Evolutionary conservation across 2,113 vertebrate species (phyloP).

Genomic region (Ornithorhynchus anatinus): DNA sequence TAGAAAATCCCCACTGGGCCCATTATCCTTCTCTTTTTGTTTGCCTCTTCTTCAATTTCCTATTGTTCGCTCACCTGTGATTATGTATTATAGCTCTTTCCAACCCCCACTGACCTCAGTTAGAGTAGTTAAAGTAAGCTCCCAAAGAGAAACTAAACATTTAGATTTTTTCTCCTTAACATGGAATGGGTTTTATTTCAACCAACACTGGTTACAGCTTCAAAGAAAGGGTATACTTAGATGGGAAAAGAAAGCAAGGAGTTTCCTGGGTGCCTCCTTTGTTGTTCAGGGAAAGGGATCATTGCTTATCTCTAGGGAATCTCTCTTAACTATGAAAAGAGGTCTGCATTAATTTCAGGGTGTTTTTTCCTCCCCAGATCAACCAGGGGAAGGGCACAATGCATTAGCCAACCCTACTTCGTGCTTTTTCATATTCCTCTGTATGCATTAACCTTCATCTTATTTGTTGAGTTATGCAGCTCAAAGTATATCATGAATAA

Average conservation of each 20-base stretch:
- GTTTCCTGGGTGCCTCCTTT: background rate
- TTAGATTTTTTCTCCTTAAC: background rate
- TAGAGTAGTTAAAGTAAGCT: background rate
- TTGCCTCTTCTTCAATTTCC: conserved; percentile 32
- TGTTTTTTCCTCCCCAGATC: conserved; percentile 59
- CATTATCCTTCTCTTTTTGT: conserved; percentile 25
- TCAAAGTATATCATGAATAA: conserved; percentile 80
- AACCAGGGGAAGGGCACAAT: conserved; percentile 56
- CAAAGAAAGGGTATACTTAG: background rate
- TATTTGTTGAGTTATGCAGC: conserved; percentile 73
- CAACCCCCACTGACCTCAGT: conserved; percentile 14
- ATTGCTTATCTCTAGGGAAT: conserved; percentile 34
- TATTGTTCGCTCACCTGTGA: conserved; percentile 23
- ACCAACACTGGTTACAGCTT: background rate
- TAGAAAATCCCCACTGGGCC: background rate
- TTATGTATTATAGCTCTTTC: background rate
- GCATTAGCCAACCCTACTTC: conserved; percentile 47
- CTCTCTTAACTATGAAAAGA: conserved; percentile 56
- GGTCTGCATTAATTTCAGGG: conserved; percentile 65
- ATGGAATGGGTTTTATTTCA: background rate
- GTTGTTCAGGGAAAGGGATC: conserved; percentile 2
- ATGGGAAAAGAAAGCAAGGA: too few relatives aligned
- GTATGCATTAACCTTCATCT: conserved; percentile 81
- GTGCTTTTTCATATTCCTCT: conserved; percentile 62
- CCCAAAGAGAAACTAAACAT: conserved; percentile 6